A percentile compares a stretch with the other conserved stretches of the same genome.
phyloP scores from a whole-genome alignment of 2,113 vertebrate genomes.

The Cettia cetti region DNA sequence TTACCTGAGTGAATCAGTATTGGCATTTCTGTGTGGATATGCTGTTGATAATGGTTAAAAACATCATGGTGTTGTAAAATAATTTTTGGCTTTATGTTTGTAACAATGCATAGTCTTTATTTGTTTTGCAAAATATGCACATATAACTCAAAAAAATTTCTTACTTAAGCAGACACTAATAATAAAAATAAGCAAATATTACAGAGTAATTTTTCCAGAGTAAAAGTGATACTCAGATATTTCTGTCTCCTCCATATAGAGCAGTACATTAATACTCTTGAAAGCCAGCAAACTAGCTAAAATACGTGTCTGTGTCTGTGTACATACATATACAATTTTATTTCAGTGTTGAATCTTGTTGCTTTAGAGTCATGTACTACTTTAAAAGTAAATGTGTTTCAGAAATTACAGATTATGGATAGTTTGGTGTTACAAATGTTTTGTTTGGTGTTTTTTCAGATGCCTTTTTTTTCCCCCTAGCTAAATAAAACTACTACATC shows the following conservation, averaged over 20 bases:
- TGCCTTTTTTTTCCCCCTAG: conserved; percentile 30
- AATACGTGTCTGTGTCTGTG: not conserved
- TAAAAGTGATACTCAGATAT: not conserved
- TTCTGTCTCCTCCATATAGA: not conserved
- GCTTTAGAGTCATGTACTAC: not conserved
- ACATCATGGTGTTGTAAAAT: not conserved
- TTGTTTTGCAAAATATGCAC: not conserved
- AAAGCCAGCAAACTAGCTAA: not conserved
- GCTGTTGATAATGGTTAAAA: not conserved
- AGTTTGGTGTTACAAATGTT: not conserved
- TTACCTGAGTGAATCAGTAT: not conserved
- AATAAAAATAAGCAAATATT: not conserved
- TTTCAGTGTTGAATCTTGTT: not conserved
- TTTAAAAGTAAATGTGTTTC: not conserved
- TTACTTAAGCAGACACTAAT: not conserved
- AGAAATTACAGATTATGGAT: not conserved
- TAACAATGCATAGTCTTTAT: not conserved
- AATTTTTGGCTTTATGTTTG: not conserved
- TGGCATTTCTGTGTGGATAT: not conserved
- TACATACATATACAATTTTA: not conserved
- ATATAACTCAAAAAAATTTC: not conserved
- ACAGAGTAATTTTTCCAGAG: not conserved
- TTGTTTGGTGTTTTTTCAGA: not conserved
- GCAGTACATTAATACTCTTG: not conserved
- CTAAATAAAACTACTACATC: conserved; percentile 70